A percentile compares a stretch with the other conserved stretches of the same genome.
phyloP scores from a whole-genome alignment of 2,113 vertebrate species.

The Hippotragus niger region DNA sequence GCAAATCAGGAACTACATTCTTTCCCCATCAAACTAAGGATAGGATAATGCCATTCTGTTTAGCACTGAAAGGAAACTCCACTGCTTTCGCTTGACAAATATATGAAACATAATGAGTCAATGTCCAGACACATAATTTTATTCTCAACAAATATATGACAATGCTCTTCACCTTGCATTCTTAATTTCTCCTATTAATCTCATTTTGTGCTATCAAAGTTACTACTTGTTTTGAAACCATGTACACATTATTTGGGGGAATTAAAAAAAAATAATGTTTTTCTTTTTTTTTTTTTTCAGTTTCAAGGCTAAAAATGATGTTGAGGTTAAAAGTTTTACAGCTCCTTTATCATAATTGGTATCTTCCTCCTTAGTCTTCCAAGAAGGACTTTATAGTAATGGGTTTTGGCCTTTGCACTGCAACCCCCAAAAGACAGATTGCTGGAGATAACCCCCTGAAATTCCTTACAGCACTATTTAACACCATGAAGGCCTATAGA shows the following conservation, averaged over 20 bases:
- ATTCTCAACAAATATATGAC: background rate
- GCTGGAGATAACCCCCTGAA: conserved; percentile 61
- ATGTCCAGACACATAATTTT: background rate
- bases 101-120: background rate
- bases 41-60: background rate
- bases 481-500: conserved; percentile 46
- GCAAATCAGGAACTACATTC: background rate
- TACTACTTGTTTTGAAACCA: background rate
- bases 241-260: background rate
- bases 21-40: background rate
- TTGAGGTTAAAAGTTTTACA: conserved; percentile 64
- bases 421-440: conserved; percentile 68
- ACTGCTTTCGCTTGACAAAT: background rate
- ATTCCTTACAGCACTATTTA: conserved; percentile 52
- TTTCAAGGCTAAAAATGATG: conserved; percentile 38
- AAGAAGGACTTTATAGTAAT: conserved; percentile 55
- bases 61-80: background rate
- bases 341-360: conserved; percentile 67
- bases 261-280: background rate
- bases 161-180: background rate
- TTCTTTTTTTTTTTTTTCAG: background rate
- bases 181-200: background rate
- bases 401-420: conserved; percentile 39
- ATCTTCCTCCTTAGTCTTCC: conserved; percentile 38
- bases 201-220: background rate